phyloP scores from a whole-genome alignment of 2,113 vertebrate species.

The Xenopus tropicalis region UCB_Xtro_10.0 CM004446.2:86069501-86070000 shows the following conservation, averaged over 20 bases:
- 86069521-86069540: conserved; percentile 80
- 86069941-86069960: too few relatives aligned
- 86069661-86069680: conserved; percentile 55
- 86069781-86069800: neutral
- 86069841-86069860: too few relatives aligned
- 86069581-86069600: conserved; percentile 67
- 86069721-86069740: conserved; percentile 58
- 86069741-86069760: conserved; percentile 53
- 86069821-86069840: neutral
- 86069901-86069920: too few relatives aligned
- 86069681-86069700: conserved; percentile 54
- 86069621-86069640: conserved; percentile 64
- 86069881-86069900: too few relatives aligned
- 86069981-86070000: too few relatives aligned
- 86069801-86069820: neutral
- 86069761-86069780: conserved; percentile 37
- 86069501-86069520: conserved; percentile 83
- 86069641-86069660: conserved; percentile 54
- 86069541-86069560: conserved; percentile 70
- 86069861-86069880: too few relatives aligned
- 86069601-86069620: conserved; percentile 60
- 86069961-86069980: too few relatives aligned
- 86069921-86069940: too few relatives aligned
- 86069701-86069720: conserved; percentile 48
- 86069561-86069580: conserved; percentile 76